Base-by-base conservation (phyloP, 2,113 vertebrate species). In the Etheostoma spectabile region DNA sequence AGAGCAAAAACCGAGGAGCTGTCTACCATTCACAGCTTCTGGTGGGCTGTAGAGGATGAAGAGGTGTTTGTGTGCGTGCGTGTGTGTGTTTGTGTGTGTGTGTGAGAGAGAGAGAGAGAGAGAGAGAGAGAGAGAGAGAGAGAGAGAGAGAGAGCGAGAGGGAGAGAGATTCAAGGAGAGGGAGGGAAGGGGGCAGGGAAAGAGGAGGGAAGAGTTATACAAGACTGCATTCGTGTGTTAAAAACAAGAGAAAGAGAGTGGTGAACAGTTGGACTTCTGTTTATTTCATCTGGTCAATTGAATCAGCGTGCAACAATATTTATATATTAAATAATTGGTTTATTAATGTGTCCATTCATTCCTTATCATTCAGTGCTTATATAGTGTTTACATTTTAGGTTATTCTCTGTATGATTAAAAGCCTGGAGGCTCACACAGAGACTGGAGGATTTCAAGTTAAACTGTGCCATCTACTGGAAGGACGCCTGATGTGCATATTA, bases 401-500 rank as follows among this genome's bases (percentile, higher is more conserved):
- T 46, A 56, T 76, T 35, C 19, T 63, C n/a, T 38, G 2, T 64
- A 4, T 56, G 51, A 77, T 67, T 35, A 59, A 45, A 49, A 74
- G 33, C 24, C 42, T 11, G 3, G 13, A 72, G 46, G 73, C 12
- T 73, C 52, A 14, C 60, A 15, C 19, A n/a, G 11, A 33, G 42
- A 38, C 18, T 46, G 38, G 7, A 53, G 38, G 16, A 30, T 76
- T 56, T 67, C 27, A 68, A 67, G 84, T 86, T 38, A 56, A 72
- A 89, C 76, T 82, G 24, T 60, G 90, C 93, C 93, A 92, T 84
- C 93, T 94, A 81, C 71, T 84, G 93, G 90, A 71, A 2, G 62
- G 4, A 49, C 18, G 4, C 59, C 0, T 3, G 2, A 74, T 45
- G 61, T 83, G 45, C 88, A 86, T 6, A n/a, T 55, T 38, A 76